Conservation (phyloP, 1,140 invertebrate species). For the Prorops nasuta region DNA sequence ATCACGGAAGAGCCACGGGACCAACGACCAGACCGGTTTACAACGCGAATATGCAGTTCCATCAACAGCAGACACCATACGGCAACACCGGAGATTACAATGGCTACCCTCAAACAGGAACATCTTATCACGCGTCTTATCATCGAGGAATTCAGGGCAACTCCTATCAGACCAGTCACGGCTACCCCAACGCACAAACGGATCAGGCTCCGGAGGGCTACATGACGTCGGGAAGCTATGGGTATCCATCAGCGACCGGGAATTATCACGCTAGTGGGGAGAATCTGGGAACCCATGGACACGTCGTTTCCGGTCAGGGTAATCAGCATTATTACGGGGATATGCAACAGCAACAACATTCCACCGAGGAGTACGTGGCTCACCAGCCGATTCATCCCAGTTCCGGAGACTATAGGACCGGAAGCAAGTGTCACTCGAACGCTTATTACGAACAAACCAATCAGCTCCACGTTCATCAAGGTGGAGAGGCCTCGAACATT, state of each 20-base stretch:
- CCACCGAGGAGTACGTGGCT: conserved; percentile 34
- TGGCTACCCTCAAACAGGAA: conserved; percentile 40
- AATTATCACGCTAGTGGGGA: conserved; percentile 38
- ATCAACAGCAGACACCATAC: conserved; percentile 45
- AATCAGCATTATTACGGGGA: conserved; percentile 44
- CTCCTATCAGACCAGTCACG: conserved; percentile 34
- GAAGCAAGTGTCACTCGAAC: conserved; percentile 41
- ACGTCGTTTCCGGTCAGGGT: conserved; percentile 30
- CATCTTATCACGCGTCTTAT: conserved; percentile 45
- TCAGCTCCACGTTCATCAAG: conserved; percentile 52
- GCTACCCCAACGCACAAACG: conserved; percentile 35
- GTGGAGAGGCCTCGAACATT: conserved; percentile 55
- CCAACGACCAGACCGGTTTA: conserved; percentile 37
- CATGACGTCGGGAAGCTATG: conserved; percentile 37
- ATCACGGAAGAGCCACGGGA: conserved; percentile 31
- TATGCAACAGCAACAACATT: conserved; percentile 41
- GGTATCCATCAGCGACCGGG: conserved; percentile 32
- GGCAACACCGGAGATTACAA: conserved; percentile 45
- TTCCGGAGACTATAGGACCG: conserved; percentile 35
- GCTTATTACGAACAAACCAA: conserved; percentile 52
- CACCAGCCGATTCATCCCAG: conserved; percentile 41
- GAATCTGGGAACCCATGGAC: conserved; percentile 31
- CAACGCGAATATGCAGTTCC: conserved; percentile 45
- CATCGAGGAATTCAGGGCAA: conserved; percentile 40
- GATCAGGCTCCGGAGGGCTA: conserved; percentile 40